Percentiles rank a stretch among this genome's conserved stretches.
These are phyloP conservation scores for Melieria omissa DNA, from an alignment of 2,888 invertebrate species.

Conservation along the genomic window DNA sequence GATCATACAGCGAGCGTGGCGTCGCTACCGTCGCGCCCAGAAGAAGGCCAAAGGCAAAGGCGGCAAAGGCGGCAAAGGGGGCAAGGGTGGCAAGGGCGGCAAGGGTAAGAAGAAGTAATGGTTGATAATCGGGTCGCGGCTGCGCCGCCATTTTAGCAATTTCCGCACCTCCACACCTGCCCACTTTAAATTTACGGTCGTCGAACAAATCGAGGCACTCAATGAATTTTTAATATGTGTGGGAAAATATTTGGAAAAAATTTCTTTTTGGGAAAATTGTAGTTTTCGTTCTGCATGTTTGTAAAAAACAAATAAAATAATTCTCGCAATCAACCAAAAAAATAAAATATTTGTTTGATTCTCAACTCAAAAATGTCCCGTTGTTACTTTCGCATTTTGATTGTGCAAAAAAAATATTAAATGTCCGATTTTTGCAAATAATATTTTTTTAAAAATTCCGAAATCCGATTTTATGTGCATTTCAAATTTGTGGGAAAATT, in stretches of 20 bases:
- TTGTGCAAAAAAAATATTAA: conserved; percentile 43
- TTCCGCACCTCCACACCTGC: not conserved
- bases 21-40: conserved; percentile 50
- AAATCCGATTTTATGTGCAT: conserved; percentile 43
- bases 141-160: not conserved
- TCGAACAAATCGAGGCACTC: conserved; percentile 34
- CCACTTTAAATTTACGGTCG: conserved; percentile 26
- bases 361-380: conserved; percentile 45
- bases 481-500: conserved; percentile 42
- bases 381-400: conserved; percentile 42
- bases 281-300: conserved; percentile 46
- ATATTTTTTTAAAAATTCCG: conserved; percentile 40
- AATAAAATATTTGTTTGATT: conserved; percentile 44
- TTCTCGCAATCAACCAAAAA: conserved; percentile 46
- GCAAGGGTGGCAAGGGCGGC: conserved; percentile 46
- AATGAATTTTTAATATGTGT: conserved; percentile 36
- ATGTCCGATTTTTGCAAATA: conserved; percentile 41
- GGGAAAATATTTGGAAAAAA: conserved; percentile 32
- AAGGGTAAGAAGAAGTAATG: conserved; percentile 43
- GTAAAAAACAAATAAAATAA: conserved; percentile 47
- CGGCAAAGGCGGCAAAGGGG: conserved; percentile 45
- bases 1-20: conserved; percentile 60
- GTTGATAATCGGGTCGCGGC: conserved; percentile 9
- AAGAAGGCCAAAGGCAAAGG: conserved; percentile 51
- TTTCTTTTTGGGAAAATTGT: conserved; percentile 36